These are phyloP conservation scores for Notospermus geniculatus DNA, from an alignment of 1,140 invertebrate species.

Conservation along the genomic window DNA sequence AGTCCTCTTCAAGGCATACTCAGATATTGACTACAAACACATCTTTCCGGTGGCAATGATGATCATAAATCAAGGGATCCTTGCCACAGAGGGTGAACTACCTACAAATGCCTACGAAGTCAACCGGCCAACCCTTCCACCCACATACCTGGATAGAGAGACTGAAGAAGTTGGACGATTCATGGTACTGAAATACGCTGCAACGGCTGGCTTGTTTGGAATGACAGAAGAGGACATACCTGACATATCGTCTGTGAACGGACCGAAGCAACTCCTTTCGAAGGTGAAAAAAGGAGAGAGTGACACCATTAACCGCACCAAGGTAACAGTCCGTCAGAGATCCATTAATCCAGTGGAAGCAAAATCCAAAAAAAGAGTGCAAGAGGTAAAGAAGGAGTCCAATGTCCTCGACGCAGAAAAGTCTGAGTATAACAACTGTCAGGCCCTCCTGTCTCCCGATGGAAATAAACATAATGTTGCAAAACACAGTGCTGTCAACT, in stretches of 20 bases:
- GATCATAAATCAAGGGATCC: too few relatives aligned
- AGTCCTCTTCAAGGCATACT: too few relatives aligned
- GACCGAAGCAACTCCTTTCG: constrained; percentile 9
- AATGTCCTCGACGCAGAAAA: constrained; percentile 12
- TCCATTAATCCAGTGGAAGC: constrained; percentile 3
- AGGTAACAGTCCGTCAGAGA: constrained; percentile 4
- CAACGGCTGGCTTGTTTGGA: constrained; percentile 2
- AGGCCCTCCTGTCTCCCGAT: constrained; percentile 20
- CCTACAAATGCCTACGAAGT: too few relatives aligned
- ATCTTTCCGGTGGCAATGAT: too few relatives aligned
- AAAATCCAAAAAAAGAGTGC: constrained; percentile 11
- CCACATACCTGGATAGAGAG: too few relatives aligned
- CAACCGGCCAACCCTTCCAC: too few relatives aligned
- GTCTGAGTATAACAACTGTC: constrained; percentile 20
- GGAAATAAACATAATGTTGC: constrained; percentile 20
- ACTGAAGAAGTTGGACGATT: too few relatives aligned
- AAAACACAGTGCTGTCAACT: constrained; percentile 12
- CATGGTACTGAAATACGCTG: too few relatives aligned
- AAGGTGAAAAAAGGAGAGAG: constrained; percentile 16
- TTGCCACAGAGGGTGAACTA: too few relatives aligned
- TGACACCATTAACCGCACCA: constrained; percentile 11
- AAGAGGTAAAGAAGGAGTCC: constrained; percentile 7
- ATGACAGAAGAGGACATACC: constrained; percentile 6
- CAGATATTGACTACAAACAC: too few relatives aligned
- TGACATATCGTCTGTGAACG: constrained; percentile 9